phyloP scores from a whole-genome alignment of 2,888 invertebrate species.

The Theretra japonica region DNA sequence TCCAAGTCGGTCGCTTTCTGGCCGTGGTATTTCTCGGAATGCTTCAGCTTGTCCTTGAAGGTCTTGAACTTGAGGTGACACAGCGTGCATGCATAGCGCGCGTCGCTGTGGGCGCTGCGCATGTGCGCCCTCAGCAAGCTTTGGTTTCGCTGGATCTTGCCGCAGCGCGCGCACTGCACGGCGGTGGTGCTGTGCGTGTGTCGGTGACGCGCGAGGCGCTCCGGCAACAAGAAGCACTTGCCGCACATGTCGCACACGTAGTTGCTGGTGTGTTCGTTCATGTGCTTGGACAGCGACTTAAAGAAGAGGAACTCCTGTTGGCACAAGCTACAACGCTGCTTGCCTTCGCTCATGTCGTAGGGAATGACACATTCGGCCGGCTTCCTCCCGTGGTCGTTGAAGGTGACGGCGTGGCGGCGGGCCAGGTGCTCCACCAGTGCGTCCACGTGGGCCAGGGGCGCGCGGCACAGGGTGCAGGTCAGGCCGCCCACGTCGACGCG shows the following conservation, averaged over 20 bases:
- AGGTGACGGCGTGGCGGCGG: slow-evolving; percentile 40
- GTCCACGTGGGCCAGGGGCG: slow-evolving; percentile 38
- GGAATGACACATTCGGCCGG: slow-evolving; percentile 44
- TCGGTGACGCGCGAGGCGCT: slow-evolving; percentile 48
- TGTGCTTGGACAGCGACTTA: slow-evolving; percentile 55
- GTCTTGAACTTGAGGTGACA: slow-evolving; percentile 41
- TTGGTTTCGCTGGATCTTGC: slow-evolving; percentile 38
- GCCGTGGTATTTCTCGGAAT: slow-evolving; percentile 43
- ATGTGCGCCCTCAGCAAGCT: slow-evolving; percentile 46
- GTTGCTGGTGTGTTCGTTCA: slow-evolving; percentile 65
- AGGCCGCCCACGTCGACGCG: slow-evolving; percentile 45
- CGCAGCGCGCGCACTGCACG: slow-evolving; percentile 34
- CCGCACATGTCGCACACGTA: slow-evolving; percentile 68
- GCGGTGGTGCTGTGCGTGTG: neutral
- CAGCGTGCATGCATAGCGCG: slow-evolving; percentile 43
- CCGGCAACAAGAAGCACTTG: slow-evolving; percentile 64
- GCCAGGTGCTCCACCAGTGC: slow-evolving; percentile 42
- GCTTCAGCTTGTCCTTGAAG: slow-evolving; percentile 35
- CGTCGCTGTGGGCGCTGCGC: slow-evolving; percentile 56
- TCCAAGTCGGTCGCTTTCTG: slow-evolving; percentile 40
- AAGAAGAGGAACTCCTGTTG: slow-evolving; percentile 54
- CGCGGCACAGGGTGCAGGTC: slow-evolving; percentile 41
- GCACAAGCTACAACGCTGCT: slow-evolving; percentile 27
- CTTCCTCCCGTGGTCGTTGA: slow-evolving; percentile 39
- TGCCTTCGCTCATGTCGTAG: slow-evolving; percentile 33